These are phyloP conservation scores for Conops quadrifasciatus DNA, from an alignment of 2,888 invertebrate species.

Conservation along the genomic window DNA sequence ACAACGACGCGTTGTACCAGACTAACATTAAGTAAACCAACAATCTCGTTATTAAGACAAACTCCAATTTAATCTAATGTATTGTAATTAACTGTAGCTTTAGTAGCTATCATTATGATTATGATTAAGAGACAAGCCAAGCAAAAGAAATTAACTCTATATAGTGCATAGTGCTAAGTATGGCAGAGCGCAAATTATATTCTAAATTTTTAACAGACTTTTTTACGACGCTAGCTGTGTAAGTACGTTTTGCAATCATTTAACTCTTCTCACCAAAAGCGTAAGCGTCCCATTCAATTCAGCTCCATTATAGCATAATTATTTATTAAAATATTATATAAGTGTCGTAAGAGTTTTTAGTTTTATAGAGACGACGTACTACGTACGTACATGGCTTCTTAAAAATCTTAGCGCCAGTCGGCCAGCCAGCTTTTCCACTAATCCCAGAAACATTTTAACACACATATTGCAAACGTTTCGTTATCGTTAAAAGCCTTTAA, in stretches of 20 bases:
- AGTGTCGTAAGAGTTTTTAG: too few species aligned
- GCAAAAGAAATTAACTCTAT: slow-evolving; percentile 22
- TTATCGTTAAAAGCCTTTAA: too few species aligned
- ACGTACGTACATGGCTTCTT: too few species aligned
- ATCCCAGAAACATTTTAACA: too few species aligned
- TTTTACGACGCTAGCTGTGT: slow-evolving; percentile 11
- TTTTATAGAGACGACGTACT: too few species aligned
- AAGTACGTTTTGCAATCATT: slow-evolving; percentile 10
- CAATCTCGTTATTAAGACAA: slow-evolving; percentile 16
- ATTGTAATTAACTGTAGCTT: slow-evolving; percentile 22
- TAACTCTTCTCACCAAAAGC: background rate
- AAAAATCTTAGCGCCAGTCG: too few species aligned
- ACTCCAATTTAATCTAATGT: slow-evolving; percentile 36
- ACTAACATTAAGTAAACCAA: slow-evolving; percentile 28
- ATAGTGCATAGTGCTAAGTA: slow-evolving; percentile 12
- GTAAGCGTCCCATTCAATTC: background rate
- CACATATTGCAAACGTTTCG: too few species aligned
- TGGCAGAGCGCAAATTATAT: slow-evolving; percentile 35
- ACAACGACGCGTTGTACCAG: slow-evolving; percentile 26
- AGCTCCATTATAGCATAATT: background rate
- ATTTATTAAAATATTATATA: background rate
- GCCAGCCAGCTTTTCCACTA: too few species aligned
- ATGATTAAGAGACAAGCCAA: slow-evolving; percentile 25
- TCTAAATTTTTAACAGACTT: slow-evolving; percentile 39
- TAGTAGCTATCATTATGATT: slow-evolving; percentile 7